Percentiles rank a stretch among this genome's conserved stretches.
Evolutionary conservation across 2,113 vertebrate genomes (phyloP).

Genomic region (Xiphorhynchus elegans): DNA sequence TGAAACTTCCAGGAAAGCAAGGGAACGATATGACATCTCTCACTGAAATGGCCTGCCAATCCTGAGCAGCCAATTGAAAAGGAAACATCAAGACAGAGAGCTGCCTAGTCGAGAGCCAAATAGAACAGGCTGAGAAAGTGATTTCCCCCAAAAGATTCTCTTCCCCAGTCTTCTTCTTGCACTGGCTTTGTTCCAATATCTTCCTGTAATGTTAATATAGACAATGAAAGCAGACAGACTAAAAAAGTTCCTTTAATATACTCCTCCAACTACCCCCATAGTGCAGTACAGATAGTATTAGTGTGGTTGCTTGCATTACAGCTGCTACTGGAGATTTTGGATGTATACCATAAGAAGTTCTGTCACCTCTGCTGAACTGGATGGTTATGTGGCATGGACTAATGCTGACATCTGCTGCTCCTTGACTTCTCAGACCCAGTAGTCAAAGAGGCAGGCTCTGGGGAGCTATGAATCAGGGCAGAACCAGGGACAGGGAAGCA

Average conservation of each 20-base stretch:
- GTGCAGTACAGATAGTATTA: neutral
- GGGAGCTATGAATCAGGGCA: neutral
- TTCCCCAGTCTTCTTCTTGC: neutral
- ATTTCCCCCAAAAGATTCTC: neutral
- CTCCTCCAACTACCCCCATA: neutral
- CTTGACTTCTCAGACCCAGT: neutral
- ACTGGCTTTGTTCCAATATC: neutral
- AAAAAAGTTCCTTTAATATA: neutral
- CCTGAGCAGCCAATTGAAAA: neutral
- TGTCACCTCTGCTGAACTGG: neutral
- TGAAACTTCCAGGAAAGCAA: neutral
- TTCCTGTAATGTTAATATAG: neutral
- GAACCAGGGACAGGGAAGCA: neutral
- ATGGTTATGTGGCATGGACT: neutral
- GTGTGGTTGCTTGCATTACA: neutral
- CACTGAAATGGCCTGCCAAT: neutral
- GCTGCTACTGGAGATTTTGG: neutral
- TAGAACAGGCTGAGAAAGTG: neutral
- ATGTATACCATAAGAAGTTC: neutral
- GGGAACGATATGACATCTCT: neutral
- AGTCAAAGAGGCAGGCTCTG: neutral
- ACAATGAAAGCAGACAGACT: neutral
- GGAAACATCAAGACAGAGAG: neutral
- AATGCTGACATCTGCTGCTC: neutral
- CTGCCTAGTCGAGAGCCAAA: neutral